phyloP scores from a whole-genome alignment of 2,888 invertebrate species.

The Tromatobia lineatoria region DNA sequence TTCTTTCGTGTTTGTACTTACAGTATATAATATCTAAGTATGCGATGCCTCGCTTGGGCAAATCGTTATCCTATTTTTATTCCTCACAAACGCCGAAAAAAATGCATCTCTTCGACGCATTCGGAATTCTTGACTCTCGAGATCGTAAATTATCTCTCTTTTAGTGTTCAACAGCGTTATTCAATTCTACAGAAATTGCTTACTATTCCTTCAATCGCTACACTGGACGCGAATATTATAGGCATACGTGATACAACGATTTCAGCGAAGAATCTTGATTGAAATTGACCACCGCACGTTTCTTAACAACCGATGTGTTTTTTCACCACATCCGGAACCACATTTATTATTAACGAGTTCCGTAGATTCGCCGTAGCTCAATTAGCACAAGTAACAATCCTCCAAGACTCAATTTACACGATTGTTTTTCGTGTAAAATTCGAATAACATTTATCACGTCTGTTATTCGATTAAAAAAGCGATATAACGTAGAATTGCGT shows the following conservation, averaged over 20 bases:
- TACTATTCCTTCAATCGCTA: not conserved
- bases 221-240: slow-evolving; percentile 13
- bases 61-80: slow-evolving; percentile 9
- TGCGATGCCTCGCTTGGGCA: slow-evolving; percentile 34
- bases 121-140: not conserved
- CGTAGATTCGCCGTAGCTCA: not conserved
- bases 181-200: slow-evolving; percentile 12
- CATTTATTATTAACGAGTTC: not conserved
- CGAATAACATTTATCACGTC: slow-evolving; percentile 12
- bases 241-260: slow-evolving; percentile 13
- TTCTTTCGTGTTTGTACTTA: slow-evolving; percentile 64
- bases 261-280: slow-evolving; percentile 17
- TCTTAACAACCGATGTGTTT: not conserved
- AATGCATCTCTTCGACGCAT: slow-evolving; percentile 2
- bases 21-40: slow-evolving; percentile 51
- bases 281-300: not conserved
- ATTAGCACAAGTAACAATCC: not conserved
- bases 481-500: not conserved
- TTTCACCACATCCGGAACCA: not conserved
- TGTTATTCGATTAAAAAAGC: not conserved
- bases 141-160: slow-evolving; percentile 7
- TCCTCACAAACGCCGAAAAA: slow-evolving; percentile 7
- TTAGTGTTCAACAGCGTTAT: slow-evolving; percentile 23
- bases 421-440: not conserved
- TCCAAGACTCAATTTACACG: not conserved